Evolutionary conservation across 2,113 vertebrate genomes (phyloP), one percentile per base, ranked within the genome.

Genomic region (Bubo scandiacus): DNA sequence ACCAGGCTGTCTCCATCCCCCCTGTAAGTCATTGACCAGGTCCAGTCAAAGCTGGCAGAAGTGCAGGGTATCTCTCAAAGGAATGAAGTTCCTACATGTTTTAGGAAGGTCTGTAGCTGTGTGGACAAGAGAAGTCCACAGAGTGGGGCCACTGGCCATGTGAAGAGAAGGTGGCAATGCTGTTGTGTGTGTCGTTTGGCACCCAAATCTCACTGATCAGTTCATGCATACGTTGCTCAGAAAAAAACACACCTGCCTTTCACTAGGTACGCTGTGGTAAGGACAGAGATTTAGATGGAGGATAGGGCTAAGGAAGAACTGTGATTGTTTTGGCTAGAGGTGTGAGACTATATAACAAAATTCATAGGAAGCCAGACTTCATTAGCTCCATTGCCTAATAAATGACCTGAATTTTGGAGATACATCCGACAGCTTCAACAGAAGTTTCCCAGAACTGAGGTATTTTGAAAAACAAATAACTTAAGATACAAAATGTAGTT

Each of bases 261-360:
- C 3, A 2, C 14, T 42, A n/a, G 27, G 19, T 70, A 40, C 0
- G 0, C 29, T 72, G 58, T 23, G 36, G 14, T 58, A 42, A 49
- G 23, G 34, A 38, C 43, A 68, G 52, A 61, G 49, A 68, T 73
- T 80, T 20, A 73, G 30, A 17, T 67, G 15, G 8, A 49, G 8
- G 7, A 27, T 4, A 40, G 17, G 4, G 38, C 29, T 67, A 43
- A 55, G 59, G 26, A 34, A 10, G 17, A 72, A 19, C 18, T 62
- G 55, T 30, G 42, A 23, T 84, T 84, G 30, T 86, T 89, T 77
- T 47, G n/a, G 51, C 52, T 74, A 67, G 18, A 42, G 5, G 4
- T 74, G 9, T 22, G 68, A 78, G 42, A 25, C 23, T 81, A 1
- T 12, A 0, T 16, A 30, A 47, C 2, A 89, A 78, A 94, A 91